Evolutionary conservation across 2,113 vertebrate genomes (phyloP).

Genomic region (Mystacornis crossleyi): DNA sequence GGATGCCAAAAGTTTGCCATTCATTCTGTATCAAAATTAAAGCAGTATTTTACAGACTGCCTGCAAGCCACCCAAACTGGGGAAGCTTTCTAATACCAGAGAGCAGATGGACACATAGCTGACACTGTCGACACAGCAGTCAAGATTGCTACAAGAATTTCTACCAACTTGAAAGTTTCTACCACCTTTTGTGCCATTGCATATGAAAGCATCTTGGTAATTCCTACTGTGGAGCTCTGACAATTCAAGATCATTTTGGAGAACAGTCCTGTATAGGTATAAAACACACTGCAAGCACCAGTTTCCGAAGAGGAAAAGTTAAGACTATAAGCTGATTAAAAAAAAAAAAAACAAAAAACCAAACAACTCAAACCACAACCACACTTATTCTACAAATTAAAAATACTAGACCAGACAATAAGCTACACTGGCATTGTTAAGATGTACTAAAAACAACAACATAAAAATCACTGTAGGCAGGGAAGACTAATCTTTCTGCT

Average conservation of each 20-base stretch:
- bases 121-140: fast-evolving
- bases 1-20: not conserved
- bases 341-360: too few relatives aligned
- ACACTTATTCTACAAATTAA: not conserved
- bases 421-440: not conserved
- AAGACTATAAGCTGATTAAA: not conserved
- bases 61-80: not conserved
- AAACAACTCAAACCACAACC: not conserved
- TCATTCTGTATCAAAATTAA: not conserved
- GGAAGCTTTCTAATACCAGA: not conserved
- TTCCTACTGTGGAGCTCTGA: not conserved
- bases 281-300: not conserved
- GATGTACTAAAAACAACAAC: not conserved
- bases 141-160: not conserved
- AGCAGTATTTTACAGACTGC: not conserved
- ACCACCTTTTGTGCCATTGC: not conserved
- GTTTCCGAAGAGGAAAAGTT: not conserved
- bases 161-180: not conserved
- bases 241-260: not conserved
- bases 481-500: not conserved
- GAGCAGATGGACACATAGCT: not conserved
- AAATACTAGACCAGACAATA: not conserved
- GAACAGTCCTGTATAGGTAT: not conserved
- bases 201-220: not conserved
- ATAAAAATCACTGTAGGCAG: not conserved